Conservation (phyloP, 2,797 vertebrate genomes). For the Trachops cirrhosus region DNA sequence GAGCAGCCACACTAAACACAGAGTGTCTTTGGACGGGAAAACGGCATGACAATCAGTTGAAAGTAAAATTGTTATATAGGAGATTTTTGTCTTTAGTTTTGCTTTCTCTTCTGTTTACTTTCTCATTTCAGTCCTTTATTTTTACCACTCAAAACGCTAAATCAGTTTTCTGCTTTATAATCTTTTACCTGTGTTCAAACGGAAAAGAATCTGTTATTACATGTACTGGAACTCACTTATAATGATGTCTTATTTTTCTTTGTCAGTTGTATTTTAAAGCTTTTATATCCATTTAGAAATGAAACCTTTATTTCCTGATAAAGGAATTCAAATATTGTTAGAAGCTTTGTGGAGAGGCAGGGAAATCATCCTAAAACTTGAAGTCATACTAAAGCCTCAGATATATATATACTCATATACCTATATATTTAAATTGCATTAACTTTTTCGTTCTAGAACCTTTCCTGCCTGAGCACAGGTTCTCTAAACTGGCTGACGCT, state of each 20-base stretch:
- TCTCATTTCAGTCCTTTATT: not conserved
- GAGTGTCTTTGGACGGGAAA: not conserved
- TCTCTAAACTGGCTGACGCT: not conserved
- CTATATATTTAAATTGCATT: not conserved
- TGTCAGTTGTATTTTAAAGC: not conserved
- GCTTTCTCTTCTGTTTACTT: not conserved
- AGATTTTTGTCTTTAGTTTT: constrained; percentile 5
- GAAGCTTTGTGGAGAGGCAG: not conserved
- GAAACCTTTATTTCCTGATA: constrained; percentile 27
- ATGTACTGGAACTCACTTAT: not conserved
- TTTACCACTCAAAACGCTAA: not conserved
- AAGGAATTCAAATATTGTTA: not conserved
- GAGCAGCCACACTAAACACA: not conserved
- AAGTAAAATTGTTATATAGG: not conserved
- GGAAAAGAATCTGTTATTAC: not conserved
- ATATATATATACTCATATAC: not conserved
- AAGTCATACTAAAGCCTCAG: not conserved
- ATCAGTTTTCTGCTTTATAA: not conserved
- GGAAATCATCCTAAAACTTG: not conserved
- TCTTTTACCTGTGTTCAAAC: not conserved
- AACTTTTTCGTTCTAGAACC: not conserved
- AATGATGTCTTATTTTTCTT: not conserved
- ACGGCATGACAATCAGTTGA: not conserved
- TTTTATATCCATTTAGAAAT: constrained; percentile 32
- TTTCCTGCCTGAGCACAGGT: not conserved